Evolutionary conservation across 2,797 vertebrate genomes (phyloP), one percentile per base, ranked within the genome.

Genomic region (Sebastes reedi): DNA sequence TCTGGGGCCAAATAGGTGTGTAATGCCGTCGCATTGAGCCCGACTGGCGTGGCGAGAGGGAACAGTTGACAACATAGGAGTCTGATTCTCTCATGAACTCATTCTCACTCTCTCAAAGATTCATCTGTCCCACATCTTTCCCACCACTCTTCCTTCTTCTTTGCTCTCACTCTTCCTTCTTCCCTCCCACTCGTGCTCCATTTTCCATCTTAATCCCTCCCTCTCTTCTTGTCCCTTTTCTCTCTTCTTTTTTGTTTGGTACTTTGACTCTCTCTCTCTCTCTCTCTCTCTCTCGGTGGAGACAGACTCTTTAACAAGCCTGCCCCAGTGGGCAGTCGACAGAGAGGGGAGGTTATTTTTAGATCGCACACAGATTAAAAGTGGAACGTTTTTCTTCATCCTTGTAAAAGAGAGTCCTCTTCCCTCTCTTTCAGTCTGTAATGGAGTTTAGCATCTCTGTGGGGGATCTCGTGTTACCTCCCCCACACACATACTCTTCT

Each of bases 301-400:
- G 91, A 91, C 91, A 93, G 91, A 92, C 90, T 86, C 81, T 94
- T 95, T 95, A 95, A 95, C 93, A 93, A 91, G 92, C 87, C 83
- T 94, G 92, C 85, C 91, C 92, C 86, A 94, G 89, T 93, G 92
- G 91, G 91, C 92, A 94, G 93, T 85, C 89, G 89, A 90, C 90
- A 88, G 86, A 84, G 52, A 82, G 65, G 70, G 75, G 72, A 88
- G 68, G 81, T 83, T 95, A 95, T 96, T 96, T 96, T 96, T 96
- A 96, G 93, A 88, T 81, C 78, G 84, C 85, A 70, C 81, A 70
- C 86, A 91, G 91, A 94, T 93, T 94, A 91, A 95, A 95, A 91
- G 89, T 91, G 89, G 90, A 95, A 94, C 81, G 66, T 91, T 91
- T 92, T 93, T 88, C 87, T 90, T 93, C 89, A 87, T 94, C 86